Evolutionary conservation across 2,888 invertebrate species (phyloP), one percentile per base, ranked within the genome.

Genomic region (Liposcelis brunnea): DNA sequence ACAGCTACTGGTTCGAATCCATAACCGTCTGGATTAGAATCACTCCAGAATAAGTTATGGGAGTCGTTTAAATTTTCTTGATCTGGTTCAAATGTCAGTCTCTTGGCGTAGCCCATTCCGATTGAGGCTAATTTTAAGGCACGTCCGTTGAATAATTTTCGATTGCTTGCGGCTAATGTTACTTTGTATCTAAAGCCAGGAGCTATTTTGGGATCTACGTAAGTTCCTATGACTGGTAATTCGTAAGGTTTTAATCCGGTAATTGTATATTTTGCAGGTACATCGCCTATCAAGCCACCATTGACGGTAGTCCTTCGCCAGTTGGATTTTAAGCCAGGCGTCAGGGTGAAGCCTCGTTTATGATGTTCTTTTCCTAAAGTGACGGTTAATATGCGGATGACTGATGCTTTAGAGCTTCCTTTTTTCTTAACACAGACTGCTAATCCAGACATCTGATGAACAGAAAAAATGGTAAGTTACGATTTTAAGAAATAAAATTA

Each of bases 31-130:
- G 78, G 74, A 53, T 77, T 75, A 34, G 75, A 80, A 61, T 83
- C 82, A 18, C 80, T 80, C 80, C 81, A 82, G 62, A 83, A 75
- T 59, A 74, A 79, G 60, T 79, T 78, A 36, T 57, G 55, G 49
- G 63, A 62, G 7, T 53, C 50, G 49, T 63, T 63, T 12, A 61
- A 54, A 12, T 51, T 52, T 52, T 75, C 68, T 2, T 74, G 72
- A 51, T 77, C 74, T 0, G 80, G 75, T 53, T 74, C 69, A 62
- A 82, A 82, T 1, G 79, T 79, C 48, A 83, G 66, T 42, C 81
- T 69, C 58, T 81, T 81, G 21, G 80, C 81, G 55, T 82, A 83
- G 14, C 83, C 82, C 67, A 77, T 72, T 8, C 82, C 82, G 50
- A 82, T 67, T 35, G 73, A 74, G 47, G 72, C 65, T 32, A 83